Conservation (phyloP, 2,797 vertebrate species). For the Darevskia mixta region DNA sequence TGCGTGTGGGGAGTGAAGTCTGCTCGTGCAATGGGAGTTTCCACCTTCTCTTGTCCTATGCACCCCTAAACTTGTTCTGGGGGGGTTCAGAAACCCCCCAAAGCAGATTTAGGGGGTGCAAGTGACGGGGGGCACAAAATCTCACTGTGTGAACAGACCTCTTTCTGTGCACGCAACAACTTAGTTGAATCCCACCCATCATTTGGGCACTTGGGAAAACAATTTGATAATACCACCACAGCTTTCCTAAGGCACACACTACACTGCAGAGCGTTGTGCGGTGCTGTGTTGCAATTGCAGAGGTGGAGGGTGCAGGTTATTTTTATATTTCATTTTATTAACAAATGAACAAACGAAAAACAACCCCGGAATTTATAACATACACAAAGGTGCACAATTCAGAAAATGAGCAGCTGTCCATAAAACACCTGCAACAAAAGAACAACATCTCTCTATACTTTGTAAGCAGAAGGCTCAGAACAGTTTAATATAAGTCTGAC, state of each 20-base stretch:
- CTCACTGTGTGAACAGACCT: no score
- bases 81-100: no score
- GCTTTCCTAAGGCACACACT: neutral
- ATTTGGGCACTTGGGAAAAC: neutral
- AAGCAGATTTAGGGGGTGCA: no score
- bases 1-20: no score
- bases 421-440: neutral
- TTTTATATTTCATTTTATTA: neutral
- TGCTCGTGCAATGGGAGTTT: no score
- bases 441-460: neutral
- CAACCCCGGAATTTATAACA: neutral
- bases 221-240: neutral
- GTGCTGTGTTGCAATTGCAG: neutral
- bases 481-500: neutral
- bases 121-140: no score
- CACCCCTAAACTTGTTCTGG: no score
- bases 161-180: no score
- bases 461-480: neutral
- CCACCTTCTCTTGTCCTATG: no score
- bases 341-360: neutral
- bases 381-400: neutral
- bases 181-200: no score
- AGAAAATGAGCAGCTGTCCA: neutral
- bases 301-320: neutral
- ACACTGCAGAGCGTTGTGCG: neutral